phyloP scores from a whole-genome alignment of 2,797 vertebrate species.

The Tympanoctomys barrerae region DNA sequence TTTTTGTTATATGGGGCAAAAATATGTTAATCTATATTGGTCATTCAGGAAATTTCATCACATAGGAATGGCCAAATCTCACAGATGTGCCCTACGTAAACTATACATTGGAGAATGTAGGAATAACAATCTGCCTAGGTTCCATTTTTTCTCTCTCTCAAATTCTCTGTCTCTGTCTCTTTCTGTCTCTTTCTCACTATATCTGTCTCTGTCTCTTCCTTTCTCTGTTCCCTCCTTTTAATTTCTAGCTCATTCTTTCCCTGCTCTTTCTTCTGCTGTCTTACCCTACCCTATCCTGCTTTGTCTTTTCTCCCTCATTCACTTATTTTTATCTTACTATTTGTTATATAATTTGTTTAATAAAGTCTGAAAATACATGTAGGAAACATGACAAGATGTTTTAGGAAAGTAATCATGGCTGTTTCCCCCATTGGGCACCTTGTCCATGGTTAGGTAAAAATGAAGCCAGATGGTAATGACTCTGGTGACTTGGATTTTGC shows the following conservation, averaged over 20 bases:
- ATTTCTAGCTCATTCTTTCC: neutral
- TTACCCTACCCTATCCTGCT: neutral
- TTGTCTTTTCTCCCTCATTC: neutral
- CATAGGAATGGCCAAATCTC: neutral
- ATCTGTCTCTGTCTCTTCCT: neutral
- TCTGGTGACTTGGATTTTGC: neutral
- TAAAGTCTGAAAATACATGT: neutral
- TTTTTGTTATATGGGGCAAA: neutral
- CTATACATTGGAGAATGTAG: neutral
- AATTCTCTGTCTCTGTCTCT: rapidly evolving
- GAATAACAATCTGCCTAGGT: neutral
- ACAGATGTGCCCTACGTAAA: neutral
- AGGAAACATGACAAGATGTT: neutral
- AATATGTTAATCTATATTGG: neutral
- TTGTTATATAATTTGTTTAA: neutral
- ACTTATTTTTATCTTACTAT: neutral
- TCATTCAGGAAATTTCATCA: neutral
- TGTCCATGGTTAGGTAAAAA: neutral
- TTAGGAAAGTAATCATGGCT: neutral
- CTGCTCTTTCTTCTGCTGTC: neutral
- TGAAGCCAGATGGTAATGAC: neutral
- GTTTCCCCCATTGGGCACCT: neutral
- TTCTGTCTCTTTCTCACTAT: neutral
- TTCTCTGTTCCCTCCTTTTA: neutral
- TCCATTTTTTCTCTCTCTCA: neutral